Conservation (phyloP, 1,140 invertebrate species). For the Helicoverpa zea region DNA sequence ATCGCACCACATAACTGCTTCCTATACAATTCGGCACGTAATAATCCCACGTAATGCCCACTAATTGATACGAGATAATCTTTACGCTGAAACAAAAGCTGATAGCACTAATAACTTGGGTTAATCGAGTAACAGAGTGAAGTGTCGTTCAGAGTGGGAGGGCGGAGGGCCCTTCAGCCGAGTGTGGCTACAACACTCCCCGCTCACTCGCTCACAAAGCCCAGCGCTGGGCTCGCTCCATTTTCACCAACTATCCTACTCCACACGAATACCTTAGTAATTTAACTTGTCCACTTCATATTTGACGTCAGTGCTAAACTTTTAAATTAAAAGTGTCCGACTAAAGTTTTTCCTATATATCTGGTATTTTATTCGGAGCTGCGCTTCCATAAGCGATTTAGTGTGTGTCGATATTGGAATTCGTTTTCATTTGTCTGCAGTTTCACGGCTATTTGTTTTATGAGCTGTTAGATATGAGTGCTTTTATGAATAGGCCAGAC, state of each 20-base stretch:
- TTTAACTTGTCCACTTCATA: slow-evolving; percentile 30
- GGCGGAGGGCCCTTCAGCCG: slow-evolving; percentile 50
- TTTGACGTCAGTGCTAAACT: slow-evolving; percentile 13
- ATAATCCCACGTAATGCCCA: slow-evolving; percentile 36
- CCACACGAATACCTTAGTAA: slow-evolving; percentile 34
- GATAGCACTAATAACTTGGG: slow-evolving; percentile 45
- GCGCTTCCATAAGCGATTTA: not conserved
- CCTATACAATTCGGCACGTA: slow-evolving; percentile 24
- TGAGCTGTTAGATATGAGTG: too few relatives aligned
- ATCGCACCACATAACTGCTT: slow-evolving; percentile 13
- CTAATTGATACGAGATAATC: slow-evolving; percentile 43
- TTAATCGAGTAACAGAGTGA: slow-evolving; percentile 56
- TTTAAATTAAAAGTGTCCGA: slow-evolving; percentile 31
- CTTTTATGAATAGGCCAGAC: too few relatives aligned
- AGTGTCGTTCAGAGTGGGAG: slow-evolving; percentile 41
- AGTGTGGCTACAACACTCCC: slow-evolving; percentile 59
- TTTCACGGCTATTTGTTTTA: too few relatives aligned
- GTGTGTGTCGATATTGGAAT: slow-evolving; percentile 10
- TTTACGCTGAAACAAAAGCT: slow-evolving; percentile 27
- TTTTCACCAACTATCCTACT: slow-evolving; percentile 49
- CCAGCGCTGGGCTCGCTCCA: slow-evolving; percentile 12
- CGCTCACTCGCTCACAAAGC: slow-evolving; percentile 48
- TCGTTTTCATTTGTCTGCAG: not conserved
- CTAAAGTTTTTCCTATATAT: slow-evolving; percentile 22
- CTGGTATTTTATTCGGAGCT: slow-evolving; percentile 6